phyloP scores from a whole-genome alignment of 2,797 vertebrate species.

The Pseudotriccus pelzelni region DNA sequence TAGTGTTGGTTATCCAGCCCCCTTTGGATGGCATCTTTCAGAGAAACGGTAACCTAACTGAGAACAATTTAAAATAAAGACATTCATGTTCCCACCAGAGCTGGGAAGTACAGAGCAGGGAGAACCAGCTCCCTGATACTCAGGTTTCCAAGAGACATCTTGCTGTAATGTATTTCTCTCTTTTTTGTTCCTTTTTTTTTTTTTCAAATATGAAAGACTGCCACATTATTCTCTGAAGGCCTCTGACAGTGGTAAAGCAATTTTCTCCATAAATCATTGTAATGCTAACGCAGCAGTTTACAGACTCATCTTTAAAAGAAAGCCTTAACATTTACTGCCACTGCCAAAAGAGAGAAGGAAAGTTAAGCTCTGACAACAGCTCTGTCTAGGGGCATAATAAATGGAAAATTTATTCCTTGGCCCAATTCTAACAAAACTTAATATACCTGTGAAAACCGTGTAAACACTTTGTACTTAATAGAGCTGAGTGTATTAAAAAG shows the following conservation, averaged over 20 bases:
- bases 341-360: neutral
- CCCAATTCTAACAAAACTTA: conserved; percentile 1
- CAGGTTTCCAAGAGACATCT: neutral
- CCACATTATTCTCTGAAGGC: conserved; percentile 46
- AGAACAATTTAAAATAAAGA: neutral
- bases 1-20: neutral
- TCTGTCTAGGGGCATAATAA: conserved; percentile 27
- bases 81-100: neutral
- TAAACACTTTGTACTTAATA: neutral
- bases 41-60: neutral
- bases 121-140: neutral
- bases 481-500: neutral
- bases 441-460: neutral
- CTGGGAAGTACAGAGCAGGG: neutral
- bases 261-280: conserved; percentile 57
- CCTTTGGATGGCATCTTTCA: neutral
- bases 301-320: conserved; percentile 52
- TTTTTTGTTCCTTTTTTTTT: neutral
- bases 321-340: conserved; percentile 36
- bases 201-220: neutral
- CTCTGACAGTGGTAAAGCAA: conserved; percentile 53
- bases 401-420: conserved; percentile 35
- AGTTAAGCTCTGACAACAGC: conserved; percentile 19
- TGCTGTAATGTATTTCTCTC: neutral
- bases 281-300: conserved; percentile 62